A percentile compares a stretch with the other conserved stretches of the same genome.
These are phyloP conservation scores for Neoitamus cyanurus DNA, from an alignment of 2,888 invertebrate genomes.

Conservation along the genomic window DNA sequence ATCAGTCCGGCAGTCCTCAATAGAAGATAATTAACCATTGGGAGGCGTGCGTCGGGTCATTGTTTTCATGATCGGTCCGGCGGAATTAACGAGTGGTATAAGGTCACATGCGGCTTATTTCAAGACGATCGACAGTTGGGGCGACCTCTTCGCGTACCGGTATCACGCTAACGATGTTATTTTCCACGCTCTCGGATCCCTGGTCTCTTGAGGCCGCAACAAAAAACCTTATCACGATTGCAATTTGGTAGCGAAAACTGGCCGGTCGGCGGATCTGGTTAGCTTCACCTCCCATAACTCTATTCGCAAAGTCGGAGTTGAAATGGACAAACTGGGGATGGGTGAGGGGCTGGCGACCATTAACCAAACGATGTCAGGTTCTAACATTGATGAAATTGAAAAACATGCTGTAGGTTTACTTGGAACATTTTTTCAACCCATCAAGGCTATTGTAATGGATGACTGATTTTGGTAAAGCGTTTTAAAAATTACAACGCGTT, in stretches of 20 bases:
- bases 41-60: conserved; percentile 1
- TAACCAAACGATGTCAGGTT: too few species aligned
- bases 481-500: too few species aligned
- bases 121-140: conserved; percentile 7
- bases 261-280: not conserved
- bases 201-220: not conserved
- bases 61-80: conserved; percentile 23
- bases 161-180: not conserved
- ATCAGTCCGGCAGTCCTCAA: not conserved
- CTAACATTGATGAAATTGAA: too few species aligned
- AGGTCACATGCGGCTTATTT: conserved; percentile 32
- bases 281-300: not conserved
- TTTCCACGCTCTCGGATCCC: not conserved
- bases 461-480: too few species aligned
- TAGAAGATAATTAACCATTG: conserved; percentile 29
- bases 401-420: too few species aligned
- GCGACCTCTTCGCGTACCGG: not conserved
- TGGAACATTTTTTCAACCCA: too few species aligned
- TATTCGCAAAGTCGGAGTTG: too few species aligned
- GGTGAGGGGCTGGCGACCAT: too few species aligned
- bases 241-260: not conserved
- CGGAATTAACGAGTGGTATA: not conserved
- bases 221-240: conserved; percentile 2
- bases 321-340: too few species aligned
- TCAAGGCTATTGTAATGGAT: too few species aligned